A percentile compares a stretch with the other conserved stretches of the same genome.
phyloP scores from a whole-genome alignment of 2,888 invertebrate genomes.

The Lacanobia oleracea region DNA sequence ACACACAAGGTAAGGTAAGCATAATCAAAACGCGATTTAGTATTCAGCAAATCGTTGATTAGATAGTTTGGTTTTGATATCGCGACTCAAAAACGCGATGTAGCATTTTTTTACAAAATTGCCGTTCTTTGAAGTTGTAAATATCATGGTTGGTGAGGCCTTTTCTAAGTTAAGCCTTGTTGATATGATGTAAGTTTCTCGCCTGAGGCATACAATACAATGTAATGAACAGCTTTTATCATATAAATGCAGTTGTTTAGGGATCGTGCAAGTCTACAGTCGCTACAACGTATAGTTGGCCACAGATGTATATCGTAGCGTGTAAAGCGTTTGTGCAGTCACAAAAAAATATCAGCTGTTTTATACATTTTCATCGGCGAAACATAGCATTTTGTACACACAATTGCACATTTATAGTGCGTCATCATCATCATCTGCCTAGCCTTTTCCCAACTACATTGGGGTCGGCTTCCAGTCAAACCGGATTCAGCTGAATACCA shows the following conservation, averaged over 20 bases:
- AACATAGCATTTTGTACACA: too few relatives aligned
- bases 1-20: neutral
- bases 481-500: too few relatives aligned
- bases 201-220: neutral
- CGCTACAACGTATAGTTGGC: neutral
- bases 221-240: too few relatives aligned
- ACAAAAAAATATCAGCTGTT: too few relatives aligned
- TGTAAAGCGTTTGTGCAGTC: too few relatives aligned
- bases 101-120: neutral
- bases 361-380: too few relatives aligned
- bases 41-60: neutral
- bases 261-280: neutral
- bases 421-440: too few relatives aligned
- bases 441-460: too few relatives aligned
- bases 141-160: neutral
- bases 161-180: neutral
- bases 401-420: too few relatives aligned
- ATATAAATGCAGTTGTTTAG: neutral
- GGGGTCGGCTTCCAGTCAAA: too few relatives aligned
- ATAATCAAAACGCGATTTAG: neutral
- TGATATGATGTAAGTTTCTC: neutral
- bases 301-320: too few relatives aligned
- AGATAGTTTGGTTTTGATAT: neutral
- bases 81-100: neutral
- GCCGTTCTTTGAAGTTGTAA: neutral